Evolutionary conservation across 2,888 invertebrate genomes (phyloP).

Genomic region (Tiliacea aurago): DNA sequence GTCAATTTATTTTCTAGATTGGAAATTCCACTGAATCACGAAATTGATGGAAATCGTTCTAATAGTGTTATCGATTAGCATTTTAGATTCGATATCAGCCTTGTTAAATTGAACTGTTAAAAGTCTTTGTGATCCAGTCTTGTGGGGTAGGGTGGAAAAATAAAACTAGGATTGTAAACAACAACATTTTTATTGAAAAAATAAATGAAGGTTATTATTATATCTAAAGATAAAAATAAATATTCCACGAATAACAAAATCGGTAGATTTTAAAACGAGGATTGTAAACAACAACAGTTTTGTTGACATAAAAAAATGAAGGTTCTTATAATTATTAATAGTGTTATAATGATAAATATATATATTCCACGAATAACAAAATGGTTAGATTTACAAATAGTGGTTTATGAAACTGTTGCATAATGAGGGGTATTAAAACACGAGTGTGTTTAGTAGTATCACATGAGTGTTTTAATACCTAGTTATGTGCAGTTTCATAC

Average conservation of each 20-base stretch:
- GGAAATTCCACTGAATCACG: slow-evolving; percentile 19
- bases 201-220: slow-evolving; percentile 48
- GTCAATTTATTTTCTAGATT: slow-evolving; percentile 3
- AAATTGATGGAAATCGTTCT: slow-evolving; percentile 15
- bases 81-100: neutral
- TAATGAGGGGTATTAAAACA: too few species aligned
- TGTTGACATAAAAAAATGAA: too few species aligned
- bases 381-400: too few species aligned
- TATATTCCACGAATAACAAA: too few species aligned
- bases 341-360: too few species aligned
- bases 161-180: slow-evolving; percentile 59
- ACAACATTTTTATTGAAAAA: slow-evolving; percentile 68
- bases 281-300: too few species aligned
- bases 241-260: slow-evolving; percentile 14
- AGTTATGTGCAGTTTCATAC: too few species aligned
- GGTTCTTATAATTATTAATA: too few species aligned
- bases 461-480: too few species aligned
- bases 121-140: neutral
- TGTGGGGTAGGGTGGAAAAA: slow-evolving; percentile 30
- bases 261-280: slow-evolving; percentile 5
- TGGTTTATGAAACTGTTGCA: too few species aligned
- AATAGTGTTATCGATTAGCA: slow-evolving; percentile 4
- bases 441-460: too few species aligned
- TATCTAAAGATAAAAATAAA: slow-evolving; percentile 6
- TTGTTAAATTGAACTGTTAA: too few species aligned